Evolutionary conservation across 2,113 vertebrate genomes (phyloP), one percentile per base, ranked within the genome.

Genomic region (Phyllostomus hastatus): DNA sequence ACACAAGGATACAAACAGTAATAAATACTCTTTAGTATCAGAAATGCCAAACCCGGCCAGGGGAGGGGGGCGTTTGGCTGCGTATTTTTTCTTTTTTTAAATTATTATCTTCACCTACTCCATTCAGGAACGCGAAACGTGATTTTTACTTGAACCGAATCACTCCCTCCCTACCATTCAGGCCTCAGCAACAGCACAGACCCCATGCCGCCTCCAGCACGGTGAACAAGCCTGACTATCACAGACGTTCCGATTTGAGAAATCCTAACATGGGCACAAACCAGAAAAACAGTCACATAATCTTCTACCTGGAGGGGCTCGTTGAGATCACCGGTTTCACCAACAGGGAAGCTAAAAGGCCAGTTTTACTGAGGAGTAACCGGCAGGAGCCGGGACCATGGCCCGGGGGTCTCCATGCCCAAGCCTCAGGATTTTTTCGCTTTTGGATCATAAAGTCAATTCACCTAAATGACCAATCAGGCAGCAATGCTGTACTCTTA

Each of bases 381-480:
- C 20, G 38, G 43, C 3, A n/a, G 20, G 35, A 80, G 46, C 22
- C 7, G 24, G 9, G 41, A 28, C 11, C 35, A 79, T 22, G n/a
- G 78, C 28, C 41, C 41, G 17, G 6, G 9, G 24, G 17, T 73
- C 48, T 43, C 28, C 9, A 43, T 17, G 38, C 33, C 22, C 2
- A 57, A 64, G 24, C 11, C 50, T 72, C 26, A 7, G 35, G 15
- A 19, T 14, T 4, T 28, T 31, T 88, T 33, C 33, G 10, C 22
- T 50, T 93, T 91, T 79, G 78, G 35, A 64, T 54, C 57, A 57
- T 22, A 86, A 78, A 64, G 85, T 90, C 64, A 38, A 14, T 64
- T 85, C 46, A 91, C 46, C 17, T 89, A 73, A 69, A 10, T 91
- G 52, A 69, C 33, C 66, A 78, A 69, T 43, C 15, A 83, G 50